Evolutionary conservation across 2,797 vertebrate species (phyloP).

Genomic region (Tachyglossus aculeatus): DNA sequence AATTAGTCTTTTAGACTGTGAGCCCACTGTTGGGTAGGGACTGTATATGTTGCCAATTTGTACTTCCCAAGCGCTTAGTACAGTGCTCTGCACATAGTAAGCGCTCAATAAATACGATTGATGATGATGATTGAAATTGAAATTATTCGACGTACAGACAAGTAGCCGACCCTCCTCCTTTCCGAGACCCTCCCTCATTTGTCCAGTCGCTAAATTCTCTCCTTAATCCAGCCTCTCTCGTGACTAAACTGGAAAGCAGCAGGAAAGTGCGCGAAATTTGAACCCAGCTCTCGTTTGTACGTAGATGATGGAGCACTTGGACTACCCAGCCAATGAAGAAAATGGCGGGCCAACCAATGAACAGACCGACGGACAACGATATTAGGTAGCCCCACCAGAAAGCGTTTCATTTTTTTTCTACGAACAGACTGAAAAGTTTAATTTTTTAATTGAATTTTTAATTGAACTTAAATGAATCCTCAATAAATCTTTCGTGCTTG

Average conservation of each 20-base stretch:
- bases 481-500: constrained; percentile 55
- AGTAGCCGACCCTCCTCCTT: too few species aligned
- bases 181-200: neutral
- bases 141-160: too few species aligned
- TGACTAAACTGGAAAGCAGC: constrained; percentile 43
- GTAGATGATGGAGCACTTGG: constrained; percentile 78
- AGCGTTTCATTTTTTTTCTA: constrained; percentile 51
- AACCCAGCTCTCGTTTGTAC: neutral
- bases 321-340: constrained; percentile 75
- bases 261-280: neutral
- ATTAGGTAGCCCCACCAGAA: constrained; percentile 26
- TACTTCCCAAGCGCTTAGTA: too few species aligned
- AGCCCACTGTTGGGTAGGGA: too few species aligned
- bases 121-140: too few species aligned
- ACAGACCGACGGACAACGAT: constrained; percentile 63
- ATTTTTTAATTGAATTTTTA: constrained; percentile 51
- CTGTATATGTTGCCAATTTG: too few species aligned
- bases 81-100: too few species aligned
- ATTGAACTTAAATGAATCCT: constrained; percentile 46
- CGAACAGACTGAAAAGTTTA: constrained; percentile 48
- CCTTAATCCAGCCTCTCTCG: constrained; percentile 32
- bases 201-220: constrained; percentile 10
- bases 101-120: too few species aligned
- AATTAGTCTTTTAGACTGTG: too few species aligned
- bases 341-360: constrained; percentile 53